phyloP scores from a whole-genome alignment of 2,113 vertebrate species.

The Ancistrus triradiatus region DNA sequence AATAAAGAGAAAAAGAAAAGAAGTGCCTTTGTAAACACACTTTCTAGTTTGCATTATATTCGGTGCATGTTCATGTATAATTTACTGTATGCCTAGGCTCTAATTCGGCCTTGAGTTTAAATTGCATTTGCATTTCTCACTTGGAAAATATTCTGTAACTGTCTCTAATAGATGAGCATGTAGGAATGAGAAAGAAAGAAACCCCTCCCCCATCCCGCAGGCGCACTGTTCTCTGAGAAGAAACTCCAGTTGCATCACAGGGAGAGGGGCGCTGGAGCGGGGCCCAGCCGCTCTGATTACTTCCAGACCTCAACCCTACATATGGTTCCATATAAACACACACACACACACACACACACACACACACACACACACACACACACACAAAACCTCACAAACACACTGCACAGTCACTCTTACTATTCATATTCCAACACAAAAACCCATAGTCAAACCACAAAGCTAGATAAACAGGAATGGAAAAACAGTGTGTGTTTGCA shows the following conservation, averaged over 20 bases:
- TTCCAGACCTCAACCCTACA: slow-evolving; percentile 62
- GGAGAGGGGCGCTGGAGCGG: slow-evolving; percentile 57
- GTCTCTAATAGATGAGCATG: not conserved
- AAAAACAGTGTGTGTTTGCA: no score
- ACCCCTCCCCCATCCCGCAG: slow-evolving; percentile 19
- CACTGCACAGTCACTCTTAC: not conserved
- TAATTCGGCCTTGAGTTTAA: not conserved
- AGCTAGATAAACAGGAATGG: no score
- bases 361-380: slow-evolving; percentile 22
- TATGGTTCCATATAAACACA: slow-evolving; percentile 17
- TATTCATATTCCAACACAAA: not conserved
- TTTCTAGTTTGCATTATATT: not conserved
- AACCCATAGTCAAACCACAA: not conserved
- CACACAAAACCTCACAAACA: slow-evolving; percentile 12
- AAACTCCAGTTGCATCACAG: slow-evolving; percentile 67
- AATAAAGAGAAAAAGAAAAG: no score
- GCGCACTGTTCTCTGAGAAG: slow-evolving; percentile 45
- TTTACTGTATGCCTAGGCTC: not conserved
- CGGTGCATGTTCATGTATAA: not conserved
- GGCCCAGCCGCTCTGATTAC: slow-evolving; percentile 63
- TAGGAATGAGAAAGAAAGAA: slow-evolving; percentile 1
- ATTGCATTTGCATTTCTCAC: slow-evolving; percentile 20
- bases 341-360: slow-evolving; percentile 14
- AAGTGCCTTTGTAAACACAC: no score
- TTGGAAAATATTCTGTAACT: slow-evolving; percentile 12